Evolutionary conservation across 1,140 invertebrate genomes (phyloP), one percentile per base, ranked within the genome.

Genomic region (Adelges cooleyi): DNA sequence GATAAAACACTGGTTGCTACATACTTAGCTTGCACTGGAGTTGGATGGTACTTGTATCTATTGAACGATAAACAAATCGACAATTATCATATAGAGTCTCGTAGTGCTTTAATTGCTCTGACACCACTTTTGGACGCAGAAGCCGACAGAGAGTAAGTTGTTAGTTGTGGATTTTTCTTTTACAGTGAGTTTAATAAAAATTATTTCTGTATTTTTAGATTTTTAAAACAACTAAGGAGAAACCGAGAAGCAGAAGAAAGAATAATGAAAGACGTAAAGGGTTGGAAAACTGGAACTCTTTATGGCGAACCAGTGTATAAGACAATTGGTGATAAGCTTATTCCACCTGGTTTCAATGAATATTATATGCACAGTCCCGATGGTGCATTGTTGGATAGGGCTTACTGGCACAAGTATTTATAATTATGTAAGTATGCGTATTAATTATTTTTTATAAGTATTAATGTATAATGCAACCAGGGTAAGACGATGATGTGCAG

Each of bases 211-310:
- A 65, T 67, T 69, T 69, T 66, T 65, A 84, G 82, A 40, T 81
- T 76, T 70, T 75, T 96, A 71, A 92, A 89, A 70, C 86, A 92
- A 71, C 59, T 90, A 2, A 79, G 85, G 54, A 79, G 78, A 49
- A 92, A 92, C 75, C 80, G 89, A 17, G 89, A 94, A 53, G 85
- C 86, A 65, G 92, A 96, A 76, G 80, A 80, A 44, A 81, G 89
- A 66, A 76, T 95, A 10, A 95, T 95, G 92, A 83, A 83, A 66
- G 82, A 93, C 75, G 87, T 91, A 3, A 84, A 85, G 66, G 88
- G 87, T 70, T 95, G 92, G 92, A 83, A 85, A 77, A 84, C 89
- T 22, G 92, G 92, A 15, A 95, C 88, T 6, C 87, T 82, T 71
- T 92, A 85, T 69, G 90, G 90, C 10, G 84, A 91, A 73, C 85